phyloP scores from a whole-genome alignment of 1,140 invertebrate genomes.

The Ericerus pela region DNA sequence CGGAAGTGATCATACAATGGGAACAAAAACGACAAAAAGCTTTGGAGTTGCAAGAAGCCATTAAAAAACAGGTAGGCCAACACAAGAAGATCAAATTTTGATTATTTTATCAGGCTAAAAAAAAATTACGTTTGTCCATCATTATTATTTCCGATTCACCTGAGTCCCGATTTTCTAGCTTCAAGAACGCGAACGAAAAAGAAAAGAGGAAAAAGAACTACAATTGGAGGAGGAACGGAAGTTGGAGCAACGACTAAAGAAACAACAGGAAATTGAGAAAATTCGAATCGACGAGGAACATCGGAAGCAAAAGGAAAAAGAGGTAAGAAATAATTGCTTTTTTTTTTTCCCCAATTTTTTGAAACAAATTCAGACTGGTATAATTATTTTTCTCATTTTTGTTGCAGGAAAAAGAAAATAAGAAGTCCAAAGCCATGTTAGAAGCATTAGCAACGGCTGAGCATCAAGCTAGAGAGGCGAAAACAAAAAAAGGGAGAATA shows the following conservation, averaged over 20 bases:
- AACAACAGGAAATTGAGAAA: constrained; percentile 46
- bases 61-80: constrained; percentile 41
- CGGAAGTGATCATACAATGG: constrained; percentile 46
- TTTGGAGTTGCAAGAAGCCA: constrained; percentile 51
- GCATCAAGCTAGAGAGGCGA: constrained; percentile 39
- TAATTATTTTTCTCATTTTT: neutral
- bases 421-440: constrained; percentile 40
- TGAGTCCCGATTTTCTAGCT: constrained; percentile 29
- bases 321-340: constrained; percentile 25
- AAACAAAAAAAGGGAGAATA: constrained; percentile 21
- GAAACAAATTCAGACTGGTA: too few relatives aligned
- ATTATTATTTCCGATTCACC: neutral
- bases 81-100: neutral
- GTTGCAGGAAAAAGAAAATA: constrained; percentile 37
- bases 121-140: neutral
- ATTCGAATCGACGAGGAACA: constrained; percentile 36
- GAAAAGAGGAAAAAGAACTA: constrained; percentile 40
- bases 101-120: neutral
- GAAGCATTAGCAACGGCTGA: constrained; percentile 44
- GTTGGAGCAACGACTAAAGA: constrained; percentile 47
- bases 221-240: constrained; percentile 44
- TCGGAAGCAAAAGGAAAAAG: constrained; percentile 29
- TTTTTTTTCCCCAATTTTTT: neutral
- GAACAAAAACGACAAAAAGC: constrained; percentile 51
- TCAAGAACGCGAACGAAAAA: constrained; percentile 47